Conservation (phyloP, 2,888 invertebrate genomes). For the Heteropelma amictum region DNA sequence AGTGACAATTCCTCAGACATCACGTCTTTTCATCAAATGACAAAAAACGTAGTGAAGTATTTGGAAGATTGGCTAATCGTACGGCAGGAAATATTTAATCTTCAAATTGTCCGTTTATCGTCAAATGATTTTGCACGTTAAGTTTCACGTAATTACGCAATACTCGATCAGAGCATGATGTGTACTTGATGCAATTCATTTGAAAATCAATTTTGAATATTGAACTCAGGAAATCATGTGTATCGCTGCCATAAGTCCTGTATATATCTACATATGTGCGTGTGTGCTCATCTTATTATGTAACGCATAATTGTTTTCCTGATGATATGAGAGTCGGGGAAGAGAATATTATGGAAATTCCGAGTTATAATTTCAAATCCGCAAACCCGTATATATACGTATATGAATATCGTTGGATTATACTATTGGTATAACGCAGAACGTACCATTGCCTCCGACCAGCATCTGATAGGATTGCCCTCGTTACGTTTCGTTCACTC, state of each 20-base stretch:
- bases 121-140: too few relatives aligned
- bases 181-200: too few relatives aligned
- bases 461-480: constrained; percentile 48
- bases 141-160: too few relatives aligned
- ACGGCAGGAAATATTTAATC: too few relatives aligned
- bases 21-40: too few relatives aligned
- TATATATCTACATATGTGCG: too few relatives aligned
- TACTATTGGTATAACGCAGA: constrained; percentile 42
- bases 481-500: constrained; percentile 52
- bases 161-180: too few relatives aligned
- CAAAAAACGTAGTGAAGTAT: too few relatives aligned
- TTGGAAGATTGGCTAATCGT: too few relatives aligned
- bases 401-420: constrained; percentile 41
- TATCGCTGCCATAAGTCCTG: background rate
- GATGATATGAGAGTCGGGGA: background rate
- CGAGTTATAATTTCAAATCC: constrained; percentile 23
- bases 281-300: constrained; percentile 7
- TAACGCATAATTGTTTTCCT: constrained; percentile 7
- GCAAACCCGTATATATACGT: background rate
- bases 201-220: too few relatives aligned
- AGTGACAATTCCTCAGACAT: too few relatives aligned
- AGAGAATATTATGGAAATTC: constrained; percentile 25
- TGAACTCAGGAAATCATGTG: background rate
- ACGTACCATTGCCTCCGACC: constrained; percentile 21
- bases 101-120: too few relatives aligned